phyloP scores from a whole-genome alignment of 2,888 invertebrate species.

The Lacanobia oleracea region DNA sequence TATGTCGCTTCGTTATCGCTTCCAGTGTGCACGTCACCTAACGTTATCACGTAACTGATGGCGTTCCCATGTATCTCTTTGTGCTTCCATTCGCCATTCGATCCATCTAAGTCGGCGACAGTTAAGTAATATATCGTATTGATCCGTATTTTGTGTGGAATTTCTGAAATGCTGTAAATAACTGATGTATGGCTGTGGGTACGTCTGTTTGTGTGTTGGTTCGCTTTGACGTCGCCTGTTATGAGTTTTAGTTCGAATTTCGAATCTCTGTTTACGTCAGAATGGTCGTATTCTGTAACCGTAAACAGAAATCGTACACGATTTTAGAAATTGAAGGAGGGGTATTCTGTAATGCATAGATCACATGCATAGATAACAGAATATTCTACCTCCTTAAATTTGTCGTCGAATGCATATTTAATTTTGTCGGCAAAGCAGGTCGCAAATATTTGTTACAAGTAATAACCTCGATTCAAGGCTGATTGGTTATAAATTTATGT shows the following conservation, averaged over 20 bases:
- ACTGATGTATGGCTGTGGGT: slow-evolving; percentile 27
- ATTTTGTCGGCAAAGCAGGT: too few relatives aligned
- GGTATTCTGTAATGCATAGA: too few relatives aligned
- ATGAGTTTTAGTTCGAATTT: neutral
- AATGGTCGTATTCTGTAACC: too few relatives aligned
- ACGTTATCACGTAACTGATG: slow-evolving; percentile 54
- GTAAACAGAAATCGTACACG: too few relatives aligned
- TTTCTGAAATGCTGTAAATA: slow-evolving; percentile 37
- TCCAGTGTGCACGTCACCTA: slow-evolving; percentile 12
- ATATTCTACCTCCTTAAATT: too few relatives aligned
- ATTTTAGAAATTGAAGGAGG: too few relatives aligned
- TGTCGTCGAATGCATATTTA: too few relatives aligned
- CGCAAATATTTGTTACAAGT: too few relatives aligned
- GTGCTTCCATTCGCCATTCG: slow-evolving; percentile 56
- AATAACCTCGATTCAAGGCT: too few relatives aligned
- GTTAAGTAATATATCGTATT: slow-evolving; percentile 65
- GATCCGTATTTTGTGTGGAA: slow-evolving; percentile 50
- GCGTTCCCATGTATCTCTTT: slow-evolving; percentile 70
- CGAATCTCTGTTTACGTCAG: neutral
- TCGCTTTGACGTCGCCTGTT: slow-evolving; percentile 5
- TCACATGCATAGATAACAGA: too few relatives aligned
- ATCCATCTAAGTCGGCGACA: slow-evolving; percentile 69
- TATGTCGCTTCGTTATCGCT: slow-evolving; percentile 4
- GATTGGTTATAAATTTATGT: too few relatives aligned
- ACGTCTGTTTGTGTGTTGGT: neutral